phyloP scores from a whole-genome alignment of 2,888 invertebrate genomes.

The Eudemis profundana region DNA sequence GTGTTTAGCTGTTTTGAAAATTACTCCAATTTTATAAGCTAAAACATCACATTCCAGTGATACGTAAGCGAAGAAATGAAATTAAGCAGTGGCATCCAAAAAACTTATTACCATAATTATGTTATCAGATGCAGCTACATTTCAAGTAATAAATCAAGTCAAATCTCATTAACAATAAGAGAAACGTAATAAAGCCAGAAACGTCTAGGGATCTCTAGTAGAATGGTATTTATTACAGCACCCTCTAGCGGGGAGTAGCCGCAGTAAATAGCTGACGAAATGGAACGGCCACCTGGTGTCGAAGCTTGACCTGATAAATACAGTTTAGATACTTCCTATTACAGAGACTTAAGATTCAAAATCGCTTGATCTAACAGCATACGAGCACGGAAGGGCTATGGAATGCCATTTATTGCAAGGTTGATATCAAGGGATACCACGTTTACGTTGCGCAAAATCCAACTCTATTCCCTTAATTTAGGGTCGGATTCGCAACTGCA shows the following conservation, averaged over 20 bases:
- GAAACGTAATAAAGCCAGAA: conserved; percentile 33
- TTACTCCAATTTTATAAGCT: background rate
- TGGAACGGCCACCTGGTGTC: conserved; percentile 40
- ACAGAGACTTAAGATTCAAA: conserved; percentile 9
- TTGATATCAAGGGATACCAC: conserved; percentile 24
- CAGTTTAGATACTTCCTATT: background rate
- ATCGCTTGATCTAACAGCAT: conserved; percentile 5
- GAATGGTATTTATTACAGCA: conserved; percentile 36
- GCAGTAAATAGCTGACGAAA: conserved; percentile 34
- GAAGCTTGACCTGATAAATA: background rate
- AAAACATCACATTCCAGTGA: background rate
- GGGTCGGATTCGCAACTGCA: conserved; percentile 18
- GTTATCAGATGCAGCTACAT: conserved; percentile 22
- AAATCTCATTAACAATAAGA: conserved; percentile 38
- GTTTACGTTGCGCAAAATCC: conserved; percentile 5
- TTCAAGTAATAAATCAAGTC: conserved; percentile 33
- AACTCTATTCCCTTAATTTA: conserved; percentile 11
- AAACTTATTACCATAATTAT: conserved; percentile 18
- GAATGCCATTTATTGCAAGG: conserved; percentile 30
- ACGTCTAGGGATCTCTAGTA: conserved; percentile 25
- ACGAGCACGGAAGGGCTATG: conserved; percentile 18
- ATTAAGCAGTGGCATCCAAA: conserved; percentile 1
- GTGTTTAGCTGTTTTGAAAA: no score
- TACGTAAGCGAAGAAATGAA: background rate
- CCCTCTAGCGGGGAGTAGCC: conserved; percentile 35